These are phyloP conservation scores for Trigoniulus corallinus DNA, from an alignment of 1,140 invertebrate species.

Conservation along the genomic window DNA sequence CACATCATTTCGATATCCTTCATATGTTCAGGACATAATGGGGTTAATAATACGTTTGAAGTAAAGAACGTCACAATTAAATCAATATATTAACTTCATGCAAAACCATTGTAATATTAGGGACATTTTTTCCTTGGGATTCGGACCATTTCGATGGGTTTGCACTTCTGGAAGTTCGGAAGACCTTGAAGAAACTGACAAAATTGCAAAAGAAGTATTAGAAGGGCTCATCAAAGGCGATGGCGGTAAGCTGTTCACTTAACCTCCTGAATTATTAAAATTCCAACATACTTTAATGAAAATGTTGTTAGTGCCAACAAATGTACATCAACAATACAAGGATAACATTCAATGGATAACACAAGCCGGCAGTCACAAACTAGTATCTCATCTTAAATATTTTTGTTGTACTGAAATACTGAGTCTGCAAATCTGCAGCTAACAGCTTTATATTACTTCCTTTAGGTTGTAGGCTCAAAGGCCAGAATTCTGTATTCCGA, in stretches of 20 bases:
- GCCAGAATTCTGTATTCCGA: slow-evolving; percentile 49
- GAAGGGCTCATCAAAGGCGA: slow-evolving; percentile 27
- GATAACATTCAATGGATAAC: slow-evolving; percentile 48
- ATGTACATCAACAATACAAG: slow-evolving; percentile 34
- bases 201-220: slow-evolving; percentile 36
- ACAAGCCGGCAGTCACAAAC: slow-evolving; percentile 37
- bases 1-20: slow-evolving; percentile 40
- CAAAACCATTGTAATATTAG: slow-evolving; percentile 20
- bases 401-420: not conserved
- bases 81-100: slow-evolving; percentile 1
- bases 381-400: too few relatives aligned
- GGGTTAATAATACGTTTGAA: slow-evolving; percentile 25
- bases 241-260: slow-evolving; percentile 16
- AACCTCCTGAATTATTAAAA: not conserved
- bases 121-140: slow-evolving; percentile 50
- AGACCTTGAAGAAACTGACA: slow-evolving; percentile 41
- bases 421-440: not conserved
- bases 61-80: slow-evolving; percentile 1
- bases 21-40: slow-evolving; percentile 55
- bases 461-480: slow-evolving; percentile 37
- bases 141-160: slow-evolving; percentile 56
- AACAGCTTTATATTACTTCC: slow-evolving; percentile 9
- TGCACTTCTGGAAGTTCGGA: slow-evolving; percentile 37
- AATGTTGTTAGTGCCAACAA: slow-evolving; percentile 15
- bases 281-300: not conserved